These are phyloP conservation scores for Macquaria ambigua DNA, from an alignment of 2,113 vertebrate species.

Conservation along the genomic window DNA sequence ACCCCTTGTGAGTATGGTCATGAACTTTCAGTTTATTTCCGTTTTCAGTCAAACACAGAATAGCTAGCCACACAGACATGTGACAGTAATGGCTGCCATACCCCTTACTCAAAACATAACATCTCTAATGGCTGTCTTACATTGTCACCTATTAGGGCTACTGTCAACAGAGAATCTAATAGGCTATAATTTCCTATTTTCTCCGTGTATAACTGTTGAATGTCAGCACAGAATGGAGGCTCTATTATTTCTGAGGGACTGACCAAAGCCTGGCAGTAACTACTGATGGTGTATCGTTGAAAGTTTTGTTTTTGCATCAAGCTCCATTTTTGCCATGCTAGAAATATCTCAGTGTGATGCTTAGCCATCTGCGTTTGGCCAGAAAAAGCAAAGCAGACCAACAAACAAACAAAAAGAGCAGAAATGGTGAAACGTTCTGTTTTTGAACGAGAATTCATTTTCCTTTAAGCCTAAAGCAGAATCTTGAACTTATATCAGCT, in stretches of 20 bases:
- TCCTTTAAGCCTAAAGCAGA: background rate
- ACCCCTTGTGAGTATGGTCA: background rate
- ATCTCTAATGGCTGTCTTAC: background rate
- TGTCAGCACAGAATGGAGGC: background rate
- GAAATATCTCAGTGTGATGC: conserved; percentile 30
- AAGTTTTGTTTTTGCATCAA: conserved; percentile 1
- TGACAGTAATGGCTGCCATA: background rate
- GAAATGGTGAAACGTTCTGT: background rate
- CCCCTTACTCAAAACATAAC: background rate
- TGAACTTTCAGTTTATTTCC: too few relatives aligned
- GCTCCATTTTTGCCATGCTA: background rate
- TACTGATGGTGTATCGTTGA: conserved; percentile 1
- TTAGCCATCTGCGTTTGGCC: conserved; percentile 31
- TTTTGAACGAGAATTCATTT: background rate
- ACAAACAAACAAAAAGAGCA: background rate
- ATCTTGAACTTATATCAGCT: background rate
- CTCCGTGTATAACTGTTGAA: background rate
- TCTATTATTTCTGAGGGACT: background rate
- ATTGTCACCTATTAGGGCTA: background rate
- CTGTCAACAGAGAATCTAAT: background rate
- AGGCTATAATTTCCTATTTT: background rate
- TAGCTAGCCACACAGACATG: background rate
- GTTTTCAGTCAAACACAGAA: background rate
- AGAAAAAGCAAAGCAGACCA: background rate
- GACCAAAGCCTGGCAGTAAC: background rate